Evolutionary conservation across 2,113 vertebrate genomes (phyloP).

Genomic region (Colistium nudipinnis): DNA sequence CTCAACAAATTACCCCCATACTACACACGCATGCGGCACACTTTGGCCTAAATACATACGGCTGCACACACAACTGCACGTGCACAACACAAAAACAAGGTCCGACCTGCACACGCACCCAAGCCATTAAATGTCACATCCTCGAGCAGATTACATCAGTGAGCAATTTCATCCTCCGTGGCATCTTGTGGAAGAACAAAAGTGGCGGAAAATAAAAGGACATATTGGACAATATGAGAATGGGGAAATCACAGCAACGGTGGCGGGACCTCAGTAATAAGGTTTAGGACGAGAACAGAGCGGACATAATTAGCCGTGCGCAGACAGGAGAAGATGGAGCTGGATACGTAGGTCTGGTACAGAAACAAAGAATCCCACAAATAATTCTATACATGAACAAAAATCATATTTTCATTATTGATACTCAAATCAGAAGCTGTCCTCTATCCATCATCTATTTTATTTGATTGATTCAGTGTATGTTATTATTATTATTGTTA

Average conservation of each 20-base stretch:
- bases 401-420: neutral
- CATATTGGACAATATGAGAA: constrained; percentile 51
- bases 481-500: too few species aligned
- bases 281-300: constrained; percentile 26
- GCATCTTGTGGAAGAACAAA: constrained; percentile 54
- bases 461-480: too few species aligned
- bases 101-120: constrained; percentile 30
- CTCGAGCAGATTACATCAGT: constrained; percentile 63
- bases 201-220: constrained; percentile 60
- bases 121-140: constrained; percentile 63
- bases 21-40: constrained; percentile 43
- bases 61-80: constrained; percentile 19
- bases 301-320: constrained; percentile 31
- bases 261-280: constrained; percentile 31
- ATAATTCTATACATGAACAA: neutral
- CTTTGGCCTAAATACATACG: constrained; percentile 54
- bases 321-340: constrained; percentile 13
- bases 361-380: constrained; percentile 10
- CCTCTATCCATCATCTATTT: too few species aligned
- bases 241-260: constrained; percentile 40
- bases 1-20: constrained; percentile 66
- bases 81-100: constrained; percentile 46
- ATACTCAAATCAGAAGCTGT: neutral
- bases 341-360: neutral
- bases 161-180: constrained; percentile 62